These are phyloP conservation scores for Ceraclea dissimilis DNA, from an alignment of 2,888 invertebrate genomes.

Conservation along the genomic window DNA sequence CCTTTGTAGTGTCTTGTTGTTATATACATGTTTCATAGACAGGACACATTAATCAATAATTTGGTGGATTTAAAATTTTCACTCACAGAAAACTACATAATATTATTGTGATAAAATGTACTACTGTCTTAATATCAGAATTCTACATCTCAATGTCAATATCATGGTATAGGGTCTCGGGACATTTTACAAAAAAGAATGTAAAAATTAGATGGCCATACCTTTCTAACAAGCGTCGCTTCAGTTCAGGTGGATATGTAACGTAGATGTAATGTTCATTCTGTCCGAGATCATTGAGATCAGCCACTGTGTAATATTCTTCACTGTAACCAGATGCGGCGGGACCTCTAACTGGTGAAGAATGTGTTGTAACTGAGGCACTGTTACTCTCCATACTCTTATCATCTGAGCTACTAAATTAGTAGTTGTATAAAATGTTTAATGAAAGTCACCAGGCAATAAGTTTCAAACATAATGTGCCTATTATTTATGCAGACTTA, in stretches of 20 bases:
- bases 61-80: no score
- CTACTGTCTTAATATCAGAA: no score
- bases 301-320: conserved; percentile 40
- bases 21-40: no score
- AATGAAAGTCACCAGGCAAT: neutral
- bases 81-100: no score
- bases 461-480: no score
- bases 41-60: no score
- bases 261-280: conserved; percentile 82
- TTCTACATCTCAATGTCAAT: neutral
- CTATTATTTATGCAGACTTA: no score
- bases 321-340: conserved; percentile 36
- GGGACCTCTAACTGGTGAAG: conserved; percentile 51
- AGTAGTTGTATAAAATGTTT: neutral
- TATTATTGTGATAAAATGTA: no score
- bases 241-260: conserved; percentile 79
- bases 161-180: conserved; percentile 6
- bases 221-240: conserved; percentile 76
- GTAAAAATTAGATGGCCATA: conserved; percentile 44
- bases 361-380: conserved; percentile 59
- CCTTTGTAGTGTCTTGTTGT: no score
- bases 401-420: conserved; percentile 55
- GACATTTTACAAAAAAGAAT: conserved; percentile 26
- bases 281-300: conserved; percentile 48
- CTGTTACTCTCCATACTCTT: conserved; percentile 61